Evolutionary conservation across 1,140 invertebrate genomes (phyloP).

Genomic region (Drosophila miranda): DNA sequence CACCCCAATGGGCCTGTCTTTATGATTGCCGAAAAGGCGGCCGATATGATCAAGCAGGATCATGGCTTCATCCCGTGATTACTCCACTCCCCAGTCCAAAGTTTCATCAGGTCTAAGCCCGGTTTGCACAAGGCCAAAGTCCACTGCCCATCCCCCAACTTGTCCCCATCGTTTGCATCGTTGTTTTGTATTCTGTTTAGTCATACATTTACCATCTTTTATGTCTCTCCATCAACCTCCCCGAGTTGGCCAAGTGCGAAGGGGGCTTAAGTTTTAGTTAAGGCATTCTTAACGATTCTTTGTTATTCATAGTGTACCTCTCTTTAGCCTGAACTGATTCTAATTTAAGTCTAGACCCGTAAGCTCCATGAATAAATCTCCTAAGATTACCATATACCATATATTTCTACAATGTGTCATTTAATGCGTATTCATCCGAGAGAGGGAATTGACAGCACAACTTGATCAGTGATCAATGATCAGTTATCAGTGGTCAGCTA

Average conservation of each 20-base stretch:
- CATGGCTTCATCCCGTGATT: slow-evolving; percentile 80
- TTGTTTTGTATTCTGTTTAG: background rate
- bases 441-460: background rate
- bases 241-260: slow-evolving; percentile 2
- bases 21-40: slow-evolving; percentile 89
- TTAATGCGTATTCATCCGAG: background rate
- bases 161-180: background rate
- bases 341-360: slow-evolving; percentile 56
- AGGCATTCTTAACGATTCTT: slow-evolving; percentile 12
- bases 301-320: slow-evolving; percentile 21
- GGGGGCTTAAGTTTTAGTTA: slow-evolving; percentile 40
- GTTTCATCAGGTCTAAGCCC: slow-evolving; percentile 49
- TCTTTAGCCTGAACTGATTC: slow-evolving; percentile 65
- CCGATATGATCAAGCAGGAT: slow-evolving; percentile 86
- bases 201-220: background rate
- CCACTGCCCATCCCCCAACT: background rate
- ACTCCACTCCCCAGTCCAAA: slow-evolving; percentile 21
- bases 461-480: too few species aligned
- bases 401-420: slow-evolving; percentile 6
- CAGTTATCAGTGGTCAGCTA: too few species aligned
- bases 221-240: background rate
- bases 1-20: slow-evolving; percentile 87
- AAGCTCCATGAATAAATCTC: slow-evolving; percentile 51
- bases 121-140: background rate
- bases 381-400: slow-evolving; percentile 14